Base-by-base conservation (phyloP, 92 coral and sea anemone genomes). In the Phenganax subtilis region DNA sequence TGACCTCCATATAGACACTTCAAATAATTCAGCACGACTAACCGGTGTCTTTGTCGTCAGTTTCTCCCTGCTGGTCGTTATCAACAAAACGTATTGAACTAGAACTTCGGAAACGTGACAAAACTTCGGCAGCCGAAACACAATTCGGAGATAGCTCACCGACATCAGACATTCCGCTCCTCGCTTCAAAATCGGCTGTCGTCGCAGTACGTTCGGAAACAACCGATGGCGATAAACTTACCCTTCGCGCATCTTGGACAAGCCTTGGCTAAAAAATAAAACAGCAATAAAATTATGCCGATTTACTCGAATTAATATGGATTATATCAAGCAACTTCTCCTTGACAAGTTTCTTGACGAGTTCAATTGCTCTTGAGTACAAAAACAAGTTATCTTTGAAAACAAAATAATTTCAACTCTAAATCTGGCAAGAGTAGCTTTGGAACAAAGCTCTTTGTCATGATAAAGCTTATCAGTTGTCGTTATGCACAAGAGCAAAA, bases 111-210 rank as follows among this genome's bases (percentile, higher is more conserved):
- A 93, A 66, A 74, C 84, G 87, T 14, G 96, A 90, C 63, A 93
- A 82, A 9, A 93, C 90, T 52, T 88, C 93, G n/a, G 97, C 97
- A 17, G 97, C 97, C 5, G 96, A 91, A 65, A 90, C 97, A 10
- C 90, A 88, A 27, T 85, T 92, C 51, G 97, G 97, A 65, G 97
- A 90, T 28, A 82, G 89, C 69, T 85, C 85, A 57, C 74, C 81
- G 67, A 77, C 80, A 44, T 81, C 86, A 52, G 85, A 71, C 25
- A 54, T 62, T 57, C 47, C 51, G 83, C 72, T 71, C 65, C 67
- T 78, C 81, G 77, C 25, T 52, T 64, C 59, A 65, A 84, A 14
- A 56, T 59, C 59, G 76, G 79, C 4, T 47, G 66, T 52, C 54
- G 81, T 20, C 80, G 81, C 31, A 58, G 3, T 58, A 17, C 69